These are phyloP conservation scores for Drosophila algonquin DNA, from an alignment of 2,888 invertebrate genomes.

Conservation along the genomic window DNA sequence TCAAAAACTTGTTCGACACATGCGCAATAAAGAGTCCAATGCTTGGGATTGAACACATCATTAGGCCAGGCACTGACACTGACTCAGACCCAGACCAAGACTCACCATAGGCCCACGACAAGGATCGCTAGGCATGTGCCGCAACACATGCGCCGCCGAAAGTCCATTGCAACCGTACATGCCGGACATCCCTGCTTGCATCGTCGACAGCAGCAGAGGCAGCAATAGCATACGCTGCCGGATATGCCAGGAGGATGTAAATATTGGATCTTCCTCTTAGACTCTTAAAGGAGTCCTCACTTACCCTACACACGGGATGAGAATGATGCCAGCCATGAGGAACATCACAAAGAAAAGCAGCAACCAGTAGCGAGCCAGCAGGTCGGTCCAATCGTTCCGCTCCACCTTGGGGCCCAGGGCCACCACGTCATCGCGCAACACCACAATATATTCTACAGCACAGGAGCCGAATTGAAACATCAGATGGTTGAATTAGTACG, in stretches of 20 bases:
- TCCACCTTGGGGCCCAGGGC: slow-evolving; percentile 29
- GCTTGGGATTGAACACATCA: slow-evolving; percentile 83
- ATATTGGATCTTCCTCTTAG: not conserved
- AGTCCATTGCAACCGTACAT: slow-evolving; percentile 93
- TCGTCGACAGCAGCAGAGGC: slow-evolving; percentile 94
- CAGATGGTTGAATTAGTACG: not conserved
- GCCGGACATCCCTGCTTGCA: slow-evolving; percentile 88
- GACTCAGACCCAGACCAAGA: not conserved
- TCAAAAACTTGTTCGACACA: slow-evolving; percentile 93
- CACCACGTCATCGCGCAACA: slow-evolving; percentile 64
- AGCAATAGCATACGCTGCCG: slow-evolving; percentile 83
- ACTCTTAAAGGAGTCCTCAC: slow-evolving; percentile 40
- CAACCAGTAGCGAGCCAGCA: slow-evolving; percentile 85
- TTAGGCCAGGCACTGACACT: too few species aligned
- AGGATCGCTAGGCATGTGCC: slow-evolving; percentile 90
- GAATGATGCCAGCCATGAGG: slow-evolving; percentile 87
- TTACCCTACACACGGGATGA: slow-evolving; percentile 91
- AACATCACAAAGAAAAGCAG: slow-evolving; percentile 86
- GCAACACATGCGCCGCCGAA: slow-evolving; percentile 89
- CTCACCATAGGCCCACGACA: slow-evolving; percentile 91
- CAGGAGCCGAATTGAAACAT: not conserved
- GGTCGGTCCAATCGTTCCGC: slow-evolving; percentile 84
- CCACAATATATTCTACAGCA: slow-evolving; percentile 71
- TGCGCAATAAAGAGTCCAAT: slow-evolving; percentile 96
- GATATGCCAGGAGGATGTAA: not conserved